Conservation (phyloP, 2,888 invertebrate species). For the Drosophila melanosoma region DNA sequence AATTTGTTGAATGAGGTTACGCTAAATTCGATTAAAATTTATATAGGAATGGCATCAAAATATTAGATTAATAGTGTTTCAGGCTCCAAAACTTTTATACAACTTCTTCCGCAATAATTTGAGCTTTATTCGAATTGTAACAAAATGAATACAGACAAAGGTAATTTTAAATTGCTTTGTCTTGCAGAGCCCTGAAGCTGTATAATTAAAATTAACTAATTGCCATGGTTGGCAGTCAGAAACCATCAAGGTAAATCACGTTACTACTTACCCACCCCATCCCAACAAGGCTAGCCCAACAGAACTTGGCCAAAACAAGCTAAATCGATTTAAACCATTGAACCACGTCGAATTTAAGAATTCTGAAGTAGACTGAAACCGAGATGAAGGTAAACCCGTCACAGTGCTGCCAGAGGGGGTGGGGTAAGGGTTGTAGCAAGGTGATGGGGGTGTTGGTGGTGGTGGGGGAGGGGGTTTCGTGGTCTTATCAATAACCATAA, state of each 20-base stretch:
- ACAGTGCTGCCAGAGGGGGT: not conserved
- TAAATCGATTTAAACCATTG: slow-evolving; percentile 1
- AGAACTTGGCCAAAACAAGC: not conserved
- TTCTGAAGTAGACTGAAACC: not conserved
- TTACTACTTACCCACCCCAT: not conserved
- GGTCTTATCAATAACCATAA: slow-evolving; percentile 77
- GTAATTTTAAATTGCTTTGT: not conserved
- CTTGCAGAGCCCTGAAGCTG: slow-evolving; percentile 16
- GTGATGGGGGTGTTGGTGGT: not conserved
- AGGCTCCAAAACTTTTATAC: not conserved
- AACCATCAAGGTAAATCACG: slow-evolving; percentile 36
- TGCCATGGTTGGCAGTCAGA: slow-evolving; percentile 9
- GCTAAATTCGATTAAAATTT: not conserved
- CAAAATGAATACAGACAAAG: not conserved
- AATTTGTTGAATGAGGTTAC: not conserved
- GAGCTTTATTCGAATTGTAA: too few relatives aligned
- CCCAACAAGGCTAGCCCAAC: not conserved
- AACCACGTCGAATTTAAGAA: not conserved
- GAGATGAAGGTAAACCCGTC: not conserved
- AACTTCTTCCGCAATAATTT: too few relatives aligned
- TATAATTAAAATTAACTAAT: slow-evolving; percentile 13
- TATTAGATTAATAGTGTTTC: too few relatives aligned
- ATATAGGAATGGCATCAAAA: not conserved
- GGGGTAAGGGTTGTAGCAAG: not conserved
- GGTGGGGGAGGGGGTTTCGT: not conserved